phyloP scores from a whole-genome alignment of 2,797 vertebrate genomes.

The Kryptolebias ocellatus region DNA sequence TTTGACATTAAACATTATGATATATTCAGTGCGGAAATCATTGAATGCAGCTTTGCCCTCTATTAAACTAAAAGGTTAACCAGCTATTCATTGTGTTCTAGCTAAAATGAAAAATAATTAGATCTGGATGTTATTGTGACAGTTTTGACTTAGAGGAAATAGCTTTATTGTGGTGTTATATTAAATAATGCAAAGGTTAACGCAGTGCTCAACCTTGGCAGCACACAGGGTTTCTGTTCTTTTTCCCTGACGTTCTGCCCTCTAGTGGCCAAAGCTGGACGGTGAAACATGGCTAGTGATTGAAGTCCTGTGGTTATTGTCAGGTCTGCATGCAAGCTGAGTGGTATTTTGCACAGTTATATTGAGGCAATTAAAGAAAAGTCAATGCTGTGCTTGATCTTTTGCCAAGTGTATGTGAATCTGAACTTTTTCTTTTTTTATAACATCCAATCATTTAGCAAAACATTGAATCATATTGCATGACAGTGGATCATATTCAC shows the following conservation, averaged over 20 bases:
- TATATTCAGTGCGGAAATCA: constrained; percentile 24
- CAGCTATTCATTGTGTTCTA: constrained; percentile 43
- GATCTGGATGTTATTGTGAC: constrained; percentile 30
- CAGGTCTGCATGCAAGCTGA: constrained; percentile 13
- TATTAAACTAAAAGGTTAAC: constrained; percentile 58
- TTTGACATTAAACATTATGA: constrained; percentile 21
- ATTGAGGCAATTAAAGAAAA: constrained; percentile 2
- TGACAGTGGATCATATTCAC: no score
- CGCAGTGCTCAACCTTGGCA: constrained; percentile 53
- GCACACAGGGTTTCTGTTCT: not conserved
- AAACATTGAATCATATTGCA: no score
- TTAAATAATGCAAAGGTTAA: constrained; percentile 69
- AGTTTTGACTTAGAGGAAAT: constrained; percentile 41
- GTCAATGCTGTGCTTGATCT: no score
- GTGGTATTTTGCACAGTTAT: not conserved
- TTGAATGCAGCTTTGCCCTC: constrained; percentile 43
- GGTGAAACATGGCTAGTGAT: constrained; percentile 10
- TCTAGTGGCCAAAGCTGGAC: constrained; percentile 64
- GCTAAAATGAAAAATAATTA: constrained; percentile 57
- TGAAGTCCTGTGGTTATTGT: constrained; percentile 35
- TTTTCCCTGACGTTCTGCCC: constrained; percentile 49
- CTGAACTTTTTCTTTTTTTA: no score
- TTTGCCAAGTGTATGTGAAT: no score
- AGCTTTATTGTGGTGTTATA: constrained; percentile 56
- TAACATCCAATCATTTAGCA: no score